Base-by-base conservation (phyloP, 2,888 invertebrate genomes). In the Acholoe squamosa region DNA sequence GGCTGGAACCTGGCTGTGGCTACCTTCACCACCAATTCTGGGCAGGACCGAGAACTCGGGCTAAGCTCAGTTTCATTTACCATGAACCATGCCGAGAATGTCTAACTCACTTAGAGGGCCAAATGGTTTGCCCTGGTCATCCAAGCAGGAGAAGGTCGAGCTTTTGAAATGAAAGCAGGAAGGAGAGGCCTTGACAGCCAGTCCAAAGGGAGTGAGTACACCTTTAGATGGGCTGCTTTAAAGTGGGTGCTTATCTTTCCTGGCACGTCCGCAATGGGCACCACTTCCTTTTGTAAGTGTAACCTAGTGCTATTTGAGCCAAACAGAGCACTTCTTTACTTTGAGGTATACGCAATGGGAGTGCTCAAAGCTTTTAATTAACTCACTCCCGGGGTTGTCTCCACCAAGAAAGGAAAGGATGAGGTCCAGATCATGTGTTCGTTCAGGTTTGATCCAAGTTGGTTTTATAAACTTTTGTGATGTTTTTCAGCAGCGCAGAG, bases 141-240 rank as follows among this genome's bases (percentile, higher is more conserved):
- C 61, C 61, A 61, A 61, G 61, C 61, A 61, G 61, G 22, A 14
- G 61, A 61, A 14, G 61, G 1, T 14, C 1, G 19, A 3, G 3
- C 61, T 61, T 61, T 61, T 19, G 3, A 61, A 61, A 61, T 61
- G 61, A 61, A 61, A 19, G 3, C n/a, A 61, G 61, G 22, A 19
- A 61, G 61, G 22, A 19, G 61, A 61, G 61, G 5, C 22, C 22
- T 61, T 61, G 22, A 3, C 61, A 3, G 61, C n/a, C 7, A 19
- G 61, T 61, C 61, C 5, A 61, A 61, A 19, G 22, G 22, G n/a
- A n/a, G 61, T 61, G 14, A 19, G 19, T n/a, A n/a, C n/a, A 14
- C 61, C 61, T 61, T 61, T 43, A 43, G 19, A 61, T 61, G 61
- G 5, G 61, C 61, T 61, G 61, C 61, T 61, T 61, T 61, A 61